Conservation (phyloP, 2,888 invertebrate species). For the Ischnus inquisitorius region DNA sequence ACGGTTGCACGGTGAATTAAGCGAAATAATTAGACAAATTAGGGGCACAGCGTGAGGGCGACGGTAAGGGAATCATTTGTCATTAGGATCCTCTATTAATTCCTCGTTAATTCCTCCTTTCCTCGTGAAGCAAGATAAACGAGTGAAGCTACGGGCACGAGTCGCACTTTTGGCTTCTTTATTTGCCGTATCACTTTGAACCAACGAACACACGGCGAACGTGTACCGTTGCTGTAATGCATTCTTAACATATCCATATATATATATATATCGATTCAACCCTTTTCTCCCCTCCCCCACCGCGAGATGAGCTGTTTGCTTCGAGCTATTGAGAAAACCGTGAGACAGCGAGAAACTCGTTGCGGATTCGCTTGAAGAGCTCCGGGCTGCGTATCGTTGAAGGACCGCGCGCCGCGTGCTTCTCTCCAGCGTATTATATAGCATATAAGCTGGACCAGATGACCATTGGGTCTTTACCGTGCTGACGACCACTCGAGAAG, state of each 20-base stretch:
- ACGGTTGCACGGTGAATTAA: slow-evolving; percentile 82
- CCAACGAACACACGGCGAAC: neutral
- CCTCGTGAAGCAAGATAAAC: slow-evolving; percentile 85
- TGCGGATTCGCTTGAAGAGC: slow-evolving; percentile 32
- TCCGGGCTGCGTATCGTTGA: neutral
- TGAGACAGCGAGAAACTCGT: slow-evolving; percentile 57
- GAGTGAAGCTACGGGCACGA: slow-evolving; percentile 76
- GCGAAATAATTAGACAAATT: slow-evolving; percentile 85
- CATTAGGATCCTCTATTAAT: slow-evolving; percentile 85
- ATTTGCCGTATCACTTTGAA: slow-evolving; percentile 33
- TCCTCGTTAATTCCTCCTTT: slow-evolving; percentile 86
- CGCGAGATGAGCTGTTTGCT: slow-evolving; percentile 55
- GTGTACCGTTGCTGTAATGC: neutral
- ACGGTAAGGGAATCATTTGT: slow-evolving; percentile 83
- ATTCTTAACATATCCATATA: neutral
- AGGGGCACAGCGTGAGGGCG: slow-evolving; percentile 80
- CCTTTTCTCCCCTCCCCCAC: neutral
- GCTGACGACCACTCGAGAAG: slow-evolving; percentile 66
- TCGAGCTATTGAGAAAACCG: slow-evolving; percentile 60
- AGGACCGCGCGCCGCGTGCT: slow-evolving; percentile 28
- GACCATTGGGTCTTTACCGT: slow-evolving; percentile 59
- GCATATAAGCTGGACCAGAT: slow-evolving; percentile 54
- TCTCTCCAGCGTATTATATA: slow-evolving; percentile 40
- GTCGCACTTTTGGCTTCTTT: slow-evolving; percentile 54
- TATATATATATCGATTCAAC: slow-evolving; percentile 34